Evolutionary conservation across 92 coral and sea anemone species (phyloP), one percentile per base, ranked within the genome.

Genomic region (Umimayanthus chanpuru): DNA sequence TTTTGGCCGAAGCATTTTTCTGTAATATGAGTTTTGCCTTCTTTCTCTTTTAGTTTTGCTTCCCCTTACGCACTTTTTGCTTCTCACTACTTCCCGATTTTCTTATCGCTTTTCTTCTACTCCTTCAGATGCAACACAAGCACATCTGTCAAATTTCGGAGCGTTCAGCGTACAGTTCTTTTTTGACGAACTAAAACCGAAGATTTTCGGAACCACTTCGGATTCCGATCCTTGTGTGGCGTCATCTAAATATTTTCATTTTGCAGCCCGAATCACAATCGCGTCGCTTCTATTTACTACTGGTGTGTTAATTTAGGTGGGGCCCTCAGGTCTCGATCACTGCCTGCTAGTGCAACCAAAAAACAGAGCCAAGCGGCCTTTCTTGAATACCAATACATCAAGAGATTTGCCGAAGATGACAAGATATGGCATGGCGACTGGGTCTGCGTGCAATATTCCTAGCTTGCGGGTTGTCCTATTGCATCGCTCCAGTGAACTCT

Each of bases 211-310:
- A 43, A 11, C 36, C 67, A 71, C 87, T 71, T 83, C 87, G 87
- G 87, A 32, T 81, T 30, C 44, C 86, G 39, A 70, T 28, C 14
- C 71, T 29, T 29, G 78, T 77, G 73, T 83, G 47, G 79, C 87
- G 87, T 83, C 87, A 82, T 83, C 77, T 49, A 68, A 83, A 71
- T 83, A 47, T 83, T 83, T 83, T 41, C 40, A 70, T 72, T 68
- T 83, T 15, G 78, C 87, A 83, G 64, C 76, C 41, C 67, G 78
- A 21, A 47, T 49, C 23, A 44, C 30, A 44, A 68, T 83, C 65
- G 78, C 87, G 87, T 83, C 41, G 65, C n/a, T 55, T 47, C 87
- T 83, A 83, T 83, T 68, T 70, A 71, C 64, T 41, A 30, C 55
- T 53, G 40, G 78, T 83, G 65, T 83, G 76, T 56, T 83, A 83